phyloP scores from a whole-genome alignment of 2,888 invertebrate genomes.

The Dolomedes plantarius region DNA sequence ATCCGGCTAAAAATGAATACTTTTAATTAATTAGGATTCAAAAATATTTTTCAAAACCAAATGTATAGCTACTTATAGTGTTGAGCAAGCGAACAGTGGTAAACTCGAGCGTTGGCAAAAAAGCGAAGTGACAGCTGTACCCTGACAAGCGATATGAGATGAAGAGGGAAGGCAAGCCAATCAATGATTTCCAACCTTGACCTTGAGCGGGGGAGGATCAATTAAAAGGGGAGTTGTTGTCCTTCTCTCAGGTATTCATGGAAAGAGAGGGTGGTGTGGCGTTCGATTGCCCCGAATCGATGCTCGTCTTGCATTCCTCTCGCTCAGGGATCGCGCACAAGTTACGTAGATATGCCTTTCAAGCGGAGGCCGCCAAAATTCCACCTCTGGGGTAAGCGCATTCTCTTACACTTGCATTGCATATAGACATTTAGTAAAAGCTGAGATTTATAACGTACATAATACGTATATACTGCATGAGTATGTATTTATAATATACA shows the following conservation, averaged over 20 bases:
- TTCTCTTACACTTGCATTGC: too few species aligned
- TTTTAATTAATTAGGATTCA: too few species aligned
- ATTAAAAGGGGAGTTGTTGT: conserved; percentile 68
- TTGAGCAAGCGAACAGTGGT: too few species aligned
- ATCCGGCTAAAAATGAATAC: too few species aligned
- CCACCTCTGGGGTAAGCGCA: not conserved
- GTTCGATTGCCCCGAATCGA: conserved; percentile 62
- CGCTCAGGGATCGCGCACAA: conserved; percentile 18
- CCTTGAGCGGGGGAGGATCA: conserved; percentile 63
- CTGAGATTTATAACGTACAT: too few species aligned
- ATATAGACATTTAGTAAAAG: too few species aligned
- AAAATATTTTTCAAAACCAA: too few species aligned
- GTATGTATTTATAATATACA: too few species aligned
- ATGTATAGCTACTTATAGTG: too few species aligned
- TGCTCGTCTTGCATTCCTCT: conserved; percentile 50
- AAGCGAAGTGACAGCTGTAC: not conserved
- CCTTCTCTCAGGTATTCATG: conserved; percentile 64
- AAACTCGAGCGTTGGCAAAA: not conserved
- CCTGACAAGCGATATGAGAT: conserved; percentile 21
- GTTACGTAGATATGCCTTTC: not conserved
- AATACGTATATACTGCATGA: too few species aligned
- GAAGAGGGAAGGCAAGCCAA: conserved; percentile 40
- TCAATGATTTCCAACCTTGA: conserved; percentile 69
- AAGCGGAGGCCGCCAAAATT: not conserved
- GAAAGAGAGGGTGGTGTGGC: conserved; percentile 34